Conservation (phyloP, 2,797 vertebrate genomes). For the Microchirus variegatus region DNA sequence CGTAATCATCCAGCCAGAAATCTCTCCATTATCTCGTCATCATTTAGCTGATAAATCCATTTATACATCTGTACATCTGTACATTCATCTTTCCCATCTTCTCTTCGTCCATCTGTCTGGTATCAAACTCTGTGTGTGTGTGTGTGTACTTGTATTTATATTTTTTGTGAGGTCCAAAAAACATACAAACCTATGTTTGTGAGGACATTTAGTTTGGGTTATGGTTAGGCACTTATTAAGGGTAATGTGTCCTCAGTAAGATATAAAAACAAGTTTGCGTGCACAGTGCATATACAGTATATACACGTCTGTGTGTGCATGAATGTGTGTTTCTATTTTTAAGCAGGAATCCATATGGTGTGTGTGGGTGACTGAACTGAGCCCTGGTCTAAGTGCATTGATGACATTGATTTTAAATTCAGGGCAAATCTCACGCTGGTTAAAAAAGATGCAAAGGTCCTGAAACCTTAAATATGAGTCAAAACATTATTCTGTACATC, state of each 20-base stretch:
- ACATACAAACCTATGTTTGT: no score
- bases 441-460: no score
- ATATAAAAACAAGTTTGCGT: background rate
- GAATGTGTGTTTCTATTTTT: constrained; percentile 37
- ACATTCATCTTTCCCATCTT: constrained; percentile 10
- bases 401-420: constrained; percentile 22
- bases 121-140: constrained; percentile 1
- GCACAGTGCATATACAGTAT: no score
- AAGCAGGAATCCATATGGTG: constrained; percentile 34
- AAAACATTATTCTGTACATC: no score
- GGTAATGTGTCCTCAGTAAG: no score
- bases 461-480: no score
- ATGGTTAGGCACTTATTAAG: no score
- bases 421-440: constrained; percentile 1
- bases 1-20: background rate
- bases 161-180: no score
- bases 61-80: constrained; percentile 28
- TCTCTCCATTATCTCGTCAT: constrained; percentile 34
- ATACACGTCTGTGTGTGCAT: constrained; percentile 18
- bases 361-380: constrained; percentile 21
- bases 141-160: no score
- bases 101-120: constrained; percentile 22
- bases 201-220: constrained; percentile 20
- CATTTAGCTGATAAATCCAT: constrained; percentile 24
- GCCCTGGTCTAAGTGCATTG: constrained; percentile 5